Base-by-base conservation (phyloP, 2,797 vertebrate genomes). In the Pangasius krempfi region DNA sequence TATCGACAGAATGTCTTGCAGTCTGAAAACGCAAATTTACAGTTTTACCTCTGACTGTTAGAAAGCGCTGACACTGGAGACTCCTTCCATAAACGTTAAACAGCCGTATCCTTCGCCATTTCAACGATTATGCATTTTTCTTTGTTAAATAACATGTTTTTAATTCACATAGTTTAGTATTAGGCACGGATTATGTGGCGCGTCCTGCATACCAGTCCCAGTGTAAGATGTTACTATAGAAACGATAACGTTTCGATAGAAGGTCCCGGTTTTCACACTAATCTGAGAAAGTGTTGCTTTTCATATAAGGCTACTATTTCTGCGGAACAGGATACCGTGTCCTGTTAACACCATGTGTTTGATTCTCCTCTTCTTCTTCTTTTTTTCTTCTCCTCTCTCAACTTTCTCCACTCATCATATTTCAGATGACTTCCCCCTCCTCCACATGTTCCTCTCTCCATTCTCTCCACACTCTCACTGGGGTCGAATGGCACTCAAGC, bases 401-500 rank as follows among this genome's bases (percentile, higher is more conserved):
- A 54, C 75, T 27, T 68, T 88, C 30, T 84, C 47, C 73, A 72
- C 72, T 81, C 83, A 64, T 54, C 14, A 9, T 33, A 20, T 79
- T 79, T 54, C 50, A 52, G 76, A 79, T n/a, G 6, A 44, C 47
- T 84, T 47, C 44, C 54, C 27, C 58, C 40, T 40, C 12, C 20
- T 73, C 72, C 7, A 20, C 25, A 52, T 70, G 7, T 84, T 30
- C 54, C 86, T 85, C 87, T 75, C 75, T 89, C 72, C 58, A 79
- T 54, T 22, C 58, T 76, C 88, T 72, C 40, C 40, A 52, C 54
- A 76, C 87, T 89, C 84, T 85, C 87, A 22, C 33, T 75, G 16
- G 54, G 66, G 30, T 68, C 81, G 62, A 25, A 33, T 27, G 64
- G 47, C 80, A 86, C 89, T 91, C 89, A 79, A 87, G 62, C 85